These are phyloP conservation scores for Manis javanica DNA, from an alignment of 2,797 vertebrate genomes.

Conservation along the genomic window DNA sequence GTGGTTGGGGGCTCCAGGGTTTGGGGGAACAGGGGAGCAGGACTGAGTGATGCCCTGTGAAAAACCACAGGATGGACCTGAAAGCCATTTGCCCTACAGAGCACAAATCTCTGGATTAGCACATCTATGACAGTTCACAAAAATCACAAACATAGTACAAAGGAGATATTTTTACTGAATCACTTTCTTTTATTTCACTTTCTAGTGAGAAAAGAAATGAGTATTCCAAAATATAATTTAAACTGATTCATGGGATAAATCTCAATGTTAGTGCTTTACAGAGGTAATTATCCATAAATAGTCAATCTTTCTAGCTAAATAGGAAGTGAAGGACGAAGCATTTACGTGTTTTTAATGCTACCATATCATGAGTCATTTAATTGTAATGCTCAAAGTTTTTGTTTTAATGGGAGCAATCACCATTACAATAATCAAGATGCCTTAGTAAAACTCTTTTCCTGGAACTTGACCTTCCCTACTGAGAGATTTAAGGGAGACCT, in stretches of 20 bases:
- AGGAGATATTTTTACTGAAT: not conserved
- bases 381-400: not conserved
- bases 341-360: slow-evolving; percentile 36
- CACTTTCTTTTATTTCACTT: not conserved
- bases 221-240: not conserved
- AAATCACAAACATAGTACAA: not conserved
- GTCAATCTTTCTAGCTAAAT: slow-evolving; percentile 23
- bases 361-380: slow-evolving; percentile 1
- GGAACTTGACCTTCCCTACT: too few relatives aligned
- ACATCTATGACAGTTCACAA: not conserved
- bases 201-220: not conserved
- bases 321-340: not conserved
- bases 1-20: not conserved
- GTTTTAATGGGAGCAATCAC: not conserved
- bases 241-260: not conserved
- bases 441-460: not conserved
- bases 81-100: not conserved
- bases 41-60: not conserved
- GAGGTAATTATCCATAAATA: not conserved
- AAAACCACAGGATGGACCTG: too few relatives aligned
- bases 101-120: not conserved
- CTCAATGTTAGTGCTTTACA: not conserved
- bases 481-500: not conserved
- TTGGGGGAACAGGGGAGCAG: not conserved
- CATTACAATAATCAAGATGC: not conserved